phyloP scores from a whole-genome alignment of 2,113 vertebrate species.

The rabbit (Oryctolagus cuniculus) region mOryCun1.1 NC_091438.1:27690001-27690500 shows the following conservation, averaged over 20 bases:
- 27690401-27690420: neutral
- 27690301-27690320: too few relatives aligned
- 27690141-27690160: slow-evolving; percentile 16
- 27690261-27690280: too few relatives aligned
- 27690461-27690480: too few relatives aligned
- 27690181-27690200: slow-evolving; percentile 29
- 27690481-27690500: too few relatives aligned
- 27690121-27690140: neutral
- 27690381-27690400: neutral
- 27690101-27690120: neutral
- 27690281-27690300: too few relatives aligned
- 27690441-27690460: too few relatives aligned
- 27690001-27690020: slow-evolving; percentile 21
- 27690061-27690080: neutral
- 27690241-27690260: too few relatives aligned
- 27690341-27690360: slow-evolving; percentile 34
- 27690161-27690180: neutral
- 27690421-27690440: too few relatives aligned
- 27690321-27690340: neutral
- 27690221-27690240: too few relatives aligned
- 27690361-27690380: slow-evolving; percentile 51
- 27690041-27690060: neutral
- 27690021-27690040: neutral
- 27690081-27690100: neutral
- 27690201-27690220: neutral